These are phyloP conservation scores for Cryptosula pallasiana DNA, from an alignment of 2,888 invertebrate genomes.

Conservation along the genomic window DNA sequence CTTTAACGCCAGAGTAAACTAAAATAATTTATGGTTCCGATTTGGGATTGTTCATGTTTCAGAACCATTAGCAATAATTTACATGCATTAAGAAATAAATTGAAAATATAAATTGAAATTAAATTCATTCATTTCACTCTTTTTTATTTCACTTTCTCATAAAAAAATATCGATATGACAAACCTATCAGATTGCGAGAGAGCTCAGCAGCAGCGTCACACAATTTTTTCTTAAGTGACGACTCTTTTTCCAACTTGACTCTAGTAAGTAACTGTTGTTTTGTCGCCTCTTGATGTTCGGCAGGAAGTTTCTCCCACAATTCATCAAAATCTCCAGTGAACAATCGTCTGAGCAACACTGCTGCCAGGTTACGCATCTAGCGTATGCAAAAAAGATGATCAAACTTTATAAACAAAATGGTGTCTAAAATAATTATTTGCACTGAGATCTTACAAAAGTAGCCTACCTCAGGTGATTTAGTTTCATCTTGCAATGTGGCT, in stretches of 20 bases:
- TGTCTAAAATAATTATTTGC: background rate
- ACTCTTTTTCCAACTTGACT: slow-evolving; percentile 74
- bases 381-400: background rate
- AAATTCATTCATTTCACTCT: too few relatives aligned
- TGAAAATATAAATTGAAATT: too few relatives aligned
- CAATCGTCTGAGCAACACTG: slow-evolving; percentile 83
- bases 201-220: slow-evolving; percentile 95
- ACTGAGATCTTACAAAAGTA: too few relatives aligned
- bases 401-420: background rate
- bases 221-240: slow-evolving; percentile 75
- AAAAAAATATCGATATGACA: too few relatives aligned
- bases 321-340: slow-evolving; percentile 80
- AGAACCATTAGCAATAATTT: too few relatives aligned
- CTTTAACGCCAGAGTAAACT: too few relatives aligned
- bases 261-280: slow-evolving; percentile 79
- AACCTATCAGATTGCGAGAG: slow-evolving; percentile 68
- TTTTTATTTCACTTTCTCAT: too few relatives aligned
- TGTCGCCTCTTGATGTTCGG: slow-evolving; percentile 76
- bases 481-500: background rate
- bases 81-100: too few relatives aligned
- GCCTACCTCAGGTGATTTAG: background rate
- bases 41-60: too few relatives aligned
- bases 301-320: slow-evolving; percentile 80
- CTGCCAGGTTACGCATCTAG: slow-evolving; percentile 79
- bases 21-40: too few relatives aligned